Percentiles rank a stretch among this genome's conserved stretches.
These are phyloP conservation scores for Endomychus coccineus DNA, from an alignment of 2,888 invertebrate species.

Conservation along the genomic window DNA sequence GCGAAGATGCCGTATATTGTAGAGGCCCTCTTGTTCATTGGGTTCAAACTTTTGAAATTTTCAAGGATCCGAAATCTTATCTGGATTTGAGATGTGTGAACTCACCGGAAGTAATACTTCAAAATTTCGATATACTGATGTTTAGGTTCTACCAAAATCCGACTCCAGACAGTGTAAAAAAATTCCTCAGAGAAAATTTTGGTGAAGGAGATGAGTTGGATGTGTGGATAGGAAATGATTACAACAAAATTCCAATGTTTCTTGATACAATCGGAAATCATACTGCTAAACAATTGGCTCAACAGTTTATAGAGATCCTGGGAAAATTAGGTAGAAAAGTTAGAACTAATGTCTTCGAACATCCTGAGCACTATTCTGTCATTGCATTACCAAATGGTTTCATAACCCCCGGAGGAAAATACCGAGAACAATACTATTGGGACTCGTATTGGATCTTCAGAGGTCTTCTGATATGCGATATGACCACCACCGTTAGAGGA, in stretches of 20 bases:
- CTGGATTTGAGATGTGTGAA: constrained; percentile 67
- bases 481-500: constrained; percentile 64
- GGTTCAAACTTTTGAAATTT: constrained; percentile 61
- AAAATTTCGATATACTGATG: constrained; percentile 52
- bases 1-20: constrained; percentile 63
- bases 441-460: constrained; percentile 83
- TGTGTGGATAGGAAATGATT: constrained; percentile 54
- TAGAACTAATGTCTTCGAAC: constrained; percentile 48
- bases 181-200: constrained; percentile 54
- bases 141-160: constrained; percentile 45
- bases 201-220: constrained; percentile 52
- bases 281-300: constrained; percentile 53
- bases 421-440: constrained; percentile 77
- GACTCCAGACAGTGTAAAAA: constrained; percentile 43
- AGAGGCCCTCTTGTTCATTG: constrained; percentile 64
- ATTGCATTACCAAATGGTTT: constrained; percentile 50
- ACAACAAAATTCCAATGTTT: constrained; percentile 52
- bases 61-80: constrained; percentile 73
- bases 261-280: constrained; percentile 57
- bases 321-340: constrained; percentile 56
- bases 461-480: constrained; percentile 69
- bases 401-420: constrained; percentile 63
- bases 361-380: constrained; percentile 42
- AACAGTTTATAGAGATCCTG: constrained; percentile 55
- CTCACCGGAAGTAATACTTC: constrained; percentile 51